A percentile compares a stretch with the other conserved stretches of the same genome.
Conservation (phyloP, 2,888 invertebrate species). For the Latrodectus elegans region DNA sequence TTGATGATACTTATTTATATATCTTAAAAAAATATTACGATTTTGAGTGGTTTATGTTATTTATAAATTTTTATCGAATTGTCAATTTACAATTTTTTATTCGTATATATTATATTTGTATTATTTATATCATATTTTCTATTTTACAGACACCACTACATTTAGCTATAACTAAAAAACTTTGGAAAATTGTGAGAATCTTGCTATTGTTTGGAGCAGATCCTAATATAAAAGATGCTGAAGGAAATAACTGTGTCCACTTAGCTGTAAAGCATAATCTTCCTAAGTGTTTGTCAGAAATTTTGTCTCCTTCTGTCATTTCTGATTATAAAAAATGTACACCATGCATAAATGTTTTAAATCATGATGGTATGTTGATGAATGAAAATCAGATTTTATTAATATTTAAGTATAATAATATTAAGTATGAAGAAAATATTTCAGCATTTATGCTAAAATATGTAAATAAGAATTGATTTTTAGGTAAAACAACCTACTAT, state of each 20-base stretch:
- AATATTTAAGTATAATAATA: too few relatives aligned
- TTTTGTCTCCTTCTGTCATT: not conserved
- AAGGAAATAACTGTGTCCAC: slow-evolving; percentile 29
- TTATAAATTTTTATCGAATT: not conserved
- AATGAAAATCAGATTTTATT: too few relatives aligned
- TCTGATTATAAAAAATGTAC: not conserved
- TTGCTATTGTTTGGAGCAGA: slow-evolving; percentile 4
- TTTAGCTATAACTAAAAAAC: slow-evolving; percentile 6
- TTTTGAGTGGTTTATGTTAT: not conserved
- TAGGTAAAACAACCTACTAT: too few relatives aligned
- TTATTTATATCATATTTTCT: not conserved
- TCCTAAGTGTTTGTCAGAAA: not conserved
- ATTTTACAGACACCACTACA: slow-evolving; percentile 37
- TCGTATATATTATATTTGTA: not conserved
- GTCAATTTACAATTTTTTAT: not conserved
- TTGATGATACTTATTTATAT: too few relatives aligned
- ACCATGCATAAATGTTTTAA: not conserved
- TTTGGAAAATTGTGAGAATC: slow-evolving; percentile 1
- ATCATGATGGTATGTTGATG: not conserved
- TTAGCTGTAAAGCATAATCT: slow-evolving; percentile 11
- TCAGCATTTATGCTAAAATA: too few relatives aligned
- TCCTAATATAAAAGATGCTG: not conserved
- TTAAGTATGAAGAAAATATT: too few relatives aligned
- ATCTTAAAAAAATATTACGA: too few relatives aligned
- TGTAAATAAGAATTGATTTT: too few relatives aligned